Evolutionary conservation across 2,797 vertebrate species (phyloP), one percentile per base, ranked within the genome.

Genomic region (Todus mexicanus): DNA sequence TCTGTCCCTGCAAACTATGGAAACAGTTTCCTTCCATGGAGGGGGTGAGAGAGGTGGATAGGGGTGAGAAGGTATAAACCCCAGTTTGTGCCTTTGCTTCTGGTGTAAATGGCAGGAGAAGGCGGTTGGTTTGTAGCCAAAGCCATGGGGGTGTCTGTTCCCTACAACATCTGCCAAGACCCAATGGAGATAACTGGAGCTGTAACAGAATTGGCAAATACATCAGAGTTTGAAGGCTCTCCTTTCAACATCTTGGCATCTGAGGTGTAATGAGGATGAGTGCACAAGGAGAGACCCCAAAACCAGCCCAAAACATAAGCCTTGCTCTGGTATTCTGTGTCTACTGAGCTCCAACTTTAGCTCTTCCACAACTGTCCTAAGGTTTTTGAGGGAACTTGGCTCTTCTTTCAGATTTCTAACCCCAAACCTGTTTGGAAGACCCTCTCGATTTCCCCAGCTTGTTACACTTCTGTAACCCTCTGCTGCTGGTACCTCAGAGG

Each of bases 301-400:
- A 71, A 53, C 6, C 63, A 85, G 47, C 26, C 47, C 53, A 77
- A 82, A 76, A 40, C 25, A 50, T 16, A 17, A 93, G 57, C 51
- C 59, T 61, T 0, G 0, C 29, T 68, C n/a, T 31, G 33, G 9
- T 43, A 21, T 7, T 50, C 6, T 12, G 16, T 14, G 5, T 12
- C 56, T 73, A 19, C 60, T 61, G 45, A 77, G 42, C 31, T 89
- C 43, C 38, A 68, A 47, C n/a, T 18, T 64, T 17, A 12, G 47
- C 33, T 72, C 43, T 60, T 75, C 6, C 35, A 26, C 17, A 74
- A 13, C 14, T 45, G 9, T 45, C 43, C 37, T 11, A 25, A 54
- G 33, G 78, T 9, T 70, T 90, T 37, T 40, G 31, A 56, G 18
- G 27, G 47, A 91, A 70, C 26, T 5, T 9, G 7, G 26, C 33